Percentiles rank a stretch among this genome's conserved stretches.
These are phyloP conservation scores for Loris lydekkerianus DNA, from an alignment of 2,797 vertebrate genomes.

Conservation along the genomic window DNA sequence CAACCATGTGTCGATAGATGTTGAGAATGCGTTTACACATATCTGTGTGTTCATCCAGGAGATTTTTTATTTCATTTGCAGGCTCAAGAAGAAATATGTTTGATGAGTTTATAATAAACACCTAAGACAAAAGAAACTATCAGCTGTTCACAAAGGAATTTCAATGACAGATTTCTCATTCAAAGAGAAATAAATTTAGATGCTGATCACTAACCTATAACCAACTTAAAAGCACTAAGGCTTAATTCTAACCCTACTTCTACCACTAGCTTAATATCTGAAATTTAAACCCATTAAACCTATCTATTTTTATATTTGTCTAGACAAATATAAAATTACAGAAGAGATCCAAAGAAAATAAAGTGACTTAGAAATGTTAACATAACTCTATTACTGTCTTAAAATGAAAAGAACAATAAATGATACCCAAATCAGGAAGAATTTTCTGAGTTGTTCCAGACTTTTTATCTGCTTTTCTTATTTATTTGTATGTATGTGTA, in stretches of 20 bases:
- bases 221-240: slow-evolving; percentile 31
- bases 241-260: slow-evolving; percentile 55
- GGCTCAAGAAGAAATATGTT: slow-evolving; percentile 98
- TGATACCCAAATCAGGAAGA: slow-evolving; percentile 22
- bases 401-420: slow-evolving; percentile 49
- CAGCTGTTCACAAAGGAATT: slow-evolving; percentile 53
- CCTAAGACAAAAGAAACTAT: slow-evolving; percentile 88
- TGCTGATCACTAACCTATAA: neutral
- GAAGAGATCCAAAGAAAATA: slow-evolving; percentile 23
- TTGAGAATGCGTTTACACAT: slow-evolving; percentile 99
- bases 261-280: slow-evolving; percentile 7
- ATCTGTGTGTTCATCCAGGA: slow-evolving; percentile 98
- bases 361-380: slow-evolving; percentile 32
- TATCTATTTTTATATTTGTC: slow-evolving; percentile 41
- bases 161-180: slow-evolving; percentile 58
- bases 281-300: slow-evolving; percentile 59
- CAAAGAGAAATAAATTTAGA: slow-evolving; percentile 40
- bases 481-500: slow-evolving; percentile 5
- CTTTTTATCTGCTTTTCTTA: slow-evolving; percentile 16
- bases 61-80: slow-evolving; percentile 96
- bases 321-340: slow-evolving; percentile 49
- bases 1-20: slow-evolving; percentile 99
- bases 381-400: neutral
- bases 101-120: slow-evolving; percentile 98
- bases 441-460: slow-evolving; percentile 51